Conservation (phyloP, 2,113 vertebrate genomes). For the Eublepharis macularius region DNA sequence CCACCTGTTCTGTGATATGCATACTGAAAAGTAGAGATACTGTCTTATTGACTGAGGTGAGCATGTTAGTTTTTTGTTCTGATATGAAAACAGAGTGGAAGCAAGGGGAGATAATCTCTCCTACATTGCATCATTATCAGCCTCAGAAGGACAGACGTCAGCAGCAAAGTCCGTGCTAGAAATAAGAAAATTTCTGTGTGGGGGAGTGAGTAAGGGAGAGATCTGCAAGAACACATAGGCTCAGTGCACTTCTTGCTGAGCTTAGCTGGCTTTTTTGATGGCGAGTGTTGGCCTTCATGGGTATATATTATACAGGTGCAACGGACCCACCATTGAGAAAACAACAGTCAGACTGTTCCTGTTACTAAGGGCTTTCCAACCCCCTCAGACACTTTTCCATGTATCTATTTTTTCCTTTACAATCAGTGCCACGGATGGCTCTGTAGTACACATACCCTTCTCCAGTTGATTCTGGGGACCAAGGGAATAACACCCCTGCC, state of each 20-base stretch:
- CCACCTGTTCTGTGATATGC: rapidly evolving
- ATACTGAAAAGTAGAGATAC: neutral
- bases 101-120: conserved; percentile 26
- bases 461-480: too few species aligned
- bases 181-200: conserved; percentile 50
- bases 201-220: conserved; percentile 59
- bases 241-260: conserved; percentile 66
- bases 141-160: conserved; percentile 54
- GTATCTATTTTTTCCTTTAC: neutral
- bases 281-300: conserved; percentile 1
- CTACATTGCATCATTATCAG: neutral
- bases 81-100: neutral
- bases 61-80: neutral
- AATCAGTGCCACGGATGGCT: neutral
- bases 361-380: too few species aligned
- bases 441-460: neutral
- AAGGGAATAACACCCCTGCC: neutral
- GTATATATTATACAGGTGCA: neutral
- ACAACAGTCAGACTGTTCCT: neutral
- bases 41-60: neutral
- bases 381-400: neutral
- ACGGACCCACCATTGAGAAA: neutral
- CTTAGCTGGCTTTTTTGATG: conserved; percentile 8
- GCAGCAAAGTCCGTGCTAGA: conserved; percentile 57
- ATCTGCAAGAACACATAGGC: conserved; percentile 74